Evolutionary conservation across 2,888 invertebrate genomes (phyloP).

Genomic region (Eutolmus rufibarbis): DNA sequence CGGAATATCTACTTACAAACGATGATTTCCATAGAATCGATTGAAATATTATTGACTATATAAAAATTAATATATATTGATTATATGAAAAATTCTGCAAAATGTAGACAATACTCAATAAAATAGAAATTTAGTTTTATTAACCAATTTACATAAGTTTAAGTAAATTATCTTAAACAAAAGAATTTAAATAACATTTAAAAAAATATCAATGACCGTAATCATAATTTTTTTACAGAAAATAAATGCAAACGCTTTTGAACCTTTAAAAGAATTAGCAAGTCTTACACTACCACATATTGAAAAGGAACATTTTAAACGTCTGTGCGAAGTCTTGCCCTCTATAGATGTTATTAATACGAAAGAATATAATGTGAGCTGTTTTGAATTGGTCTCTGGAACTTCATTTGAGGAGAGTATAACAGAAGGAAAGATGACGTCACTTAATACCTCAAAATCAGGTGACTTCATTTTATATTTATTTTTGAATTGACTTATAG

Average conservation of each 20-base stretch:
- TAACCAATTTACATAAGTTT: too few species aligned
- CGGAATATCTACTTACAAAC: too few species aligned
- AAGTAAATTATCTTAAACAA: too few species aligned
- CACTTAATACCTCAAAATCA: background rate
- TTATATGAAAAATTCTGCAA: too few species aligned
- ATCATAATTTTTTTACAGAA: conserved; percentile 52
- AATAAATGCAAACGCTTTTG: conserved; percentile 61
- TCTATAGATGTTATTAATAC: conserved; percentile 61
- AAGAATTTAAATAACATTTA: background rate
- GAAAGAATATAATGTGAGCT: conserved; percentile 59
- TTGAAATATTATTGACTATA: too few species aligned
- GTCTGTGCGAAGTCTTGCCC: conserved; percentile 58
- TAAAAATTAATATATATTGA: too few species aligned
- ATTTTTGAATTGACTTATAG: background rate
- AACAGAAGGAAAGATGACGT: conserved; percentile 35
- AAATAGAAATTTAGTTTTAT: too few species aligned
- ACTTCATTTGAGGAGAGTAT: conserved; percentile 60
- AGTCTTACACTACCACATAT: conserved; percentile 59
- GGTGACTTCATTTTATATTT: background rate
- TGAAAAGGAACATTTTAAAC: conserved; percentile 54
- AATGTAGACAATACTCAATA: too few species aligned
- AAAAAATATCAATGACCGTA: background rate
- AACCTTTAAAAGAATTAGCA: conserved; percentile 57
- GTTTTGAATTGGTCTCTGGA: conserved; percentile 59
- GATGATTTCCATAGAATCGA: too few species aligned